Percentiles rank a stretch among this genome's conserved stretches.
Conservation (phyloP, 2,113 vertebrate species). For the Tetraodon nigroviridis region DNA sequence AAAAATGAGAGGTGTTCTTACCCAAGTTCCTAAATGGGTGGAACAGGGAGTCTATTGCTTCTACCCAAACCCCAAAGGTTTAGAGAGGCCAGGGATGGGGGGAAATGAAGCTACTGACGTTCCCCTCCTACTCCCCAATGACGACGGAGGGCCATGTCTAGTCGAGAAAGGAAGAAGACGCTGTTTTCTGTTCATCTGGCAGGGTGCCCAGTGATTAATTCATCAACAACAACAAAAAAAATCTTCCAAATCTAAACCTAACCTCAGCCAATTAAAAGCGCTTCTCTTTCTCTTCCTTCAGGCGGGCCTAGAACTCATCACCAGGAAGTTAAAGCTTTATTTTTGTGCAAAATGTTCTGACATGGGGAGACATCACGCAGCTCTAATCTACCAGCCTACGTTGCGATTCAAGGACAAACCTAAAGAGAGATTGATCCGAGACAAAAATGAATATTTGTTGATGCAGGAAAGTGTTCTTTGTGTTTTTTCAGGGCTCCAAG, state of each 20-base stretch:
- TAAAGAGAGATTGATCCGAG: conserved; percentile 58
- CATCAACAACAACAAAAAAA: conserved; percentile 89
- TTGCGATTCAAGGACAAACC: conserved; percentile 41
- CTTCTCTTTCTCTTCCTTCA: conserved; percentile 61
- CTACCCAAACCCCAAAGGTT: conserved; percentile 76
- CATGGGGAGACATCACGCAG: too few species aligned
- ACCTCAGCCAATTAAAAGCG: conserved; percentile 82
- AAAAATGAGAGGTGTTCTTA: conserved; percentile 64
- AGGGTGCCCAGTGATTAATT: conserved; percentile 91
- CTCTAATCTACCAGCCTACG: conserved; percentile 6
- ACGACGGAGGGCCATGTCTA: conserved; percentile 82
- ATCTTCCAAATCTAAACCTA: conserved; percentile 83
- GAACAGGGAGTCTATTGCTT: conserved; percentile 49
- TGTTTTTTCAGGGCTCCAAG: conserved; percentile 62
- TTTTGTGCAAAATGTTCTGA: not conserved
- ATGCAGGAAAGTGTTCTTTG: conserved; percentile 71
- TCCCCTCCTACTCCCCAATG: conserved; percentile 85
- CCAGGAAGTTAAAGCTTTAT: conserved; percentile 35
- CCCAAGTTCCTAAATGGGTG: conserved; percentile 72
- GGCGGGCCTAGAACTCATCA: conserved; percentile 58
- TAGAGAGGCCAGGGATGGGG: conserved; percentile 81
- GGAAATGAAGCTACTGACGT: conserved; percentile 87
- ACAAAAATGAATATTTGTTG: conserved; percentile 72
- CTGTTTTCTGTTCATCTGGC: conserved; percentile 95
- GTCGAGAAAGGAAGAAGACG: conserved; percentile 87